Evolutionary conservation across 2,888 invertebrate species (phyloP), one percentile per base, ranked within the genome.

Genomic region (Eupelmus urozonus): DNA sequence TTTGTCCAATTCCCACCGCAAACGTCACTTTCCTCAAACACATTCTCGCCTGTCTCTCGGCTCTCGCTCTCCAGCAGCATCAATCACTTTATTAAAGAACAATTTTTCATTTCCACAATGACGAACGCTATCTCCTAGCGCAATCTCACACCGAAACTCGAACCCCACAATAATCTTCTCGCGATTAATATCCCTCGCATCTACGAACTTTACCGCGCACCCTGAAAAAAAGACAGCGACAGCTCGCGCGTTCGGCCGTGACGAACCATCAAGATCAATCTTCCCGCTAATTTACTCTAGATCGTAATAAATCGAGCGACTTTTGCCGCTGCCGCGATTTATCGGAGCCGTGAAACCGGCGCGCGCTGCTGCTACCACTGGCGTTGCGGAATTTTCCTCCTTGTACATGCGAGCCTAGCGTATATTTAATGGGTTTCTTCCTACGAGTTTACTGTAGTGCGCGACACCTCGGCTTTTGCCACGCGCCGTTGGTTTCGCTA

Each of bases 211-310:
- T n/a, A n/a, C n/a, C n/a, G n/a, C n/a, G n/a, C n/a, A n/a, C n/a
- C 34, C 9, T 34, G 3, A 34, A 34, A 34, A 9, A 34, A 34
- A 34, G 34, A 9, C 34, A 5, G 3, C 9, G 3, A 3, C 3
- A 3, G 34, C 34, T 34, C 34, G 34, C 9, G 9, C 9, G 34
- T 34, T 34, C 9, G 9, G 34, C 67, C 42, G 20, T 40, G 25
- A 53, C 49, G 27, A 18, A 25, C 7, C 57, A 62, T 67, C 51
- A 27, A 67, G 67, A 60, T 74, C 60, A 55, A 75, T 53, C 60
- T 60, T 27, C 11, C 11, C 53, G 34, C 60, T 59, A 51, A 55
- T 55, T 55, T 55, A 53, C 40, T 40, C 40, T 34, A 4, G 27
- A 40, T 62, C 59, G 34, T n/a, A 51, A 51, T 42, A 27, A 63